phyloP scores from a whole-genome alignment of 2,797 vertebrate genomes.

The Cirrhinus molitorella region DNA sequence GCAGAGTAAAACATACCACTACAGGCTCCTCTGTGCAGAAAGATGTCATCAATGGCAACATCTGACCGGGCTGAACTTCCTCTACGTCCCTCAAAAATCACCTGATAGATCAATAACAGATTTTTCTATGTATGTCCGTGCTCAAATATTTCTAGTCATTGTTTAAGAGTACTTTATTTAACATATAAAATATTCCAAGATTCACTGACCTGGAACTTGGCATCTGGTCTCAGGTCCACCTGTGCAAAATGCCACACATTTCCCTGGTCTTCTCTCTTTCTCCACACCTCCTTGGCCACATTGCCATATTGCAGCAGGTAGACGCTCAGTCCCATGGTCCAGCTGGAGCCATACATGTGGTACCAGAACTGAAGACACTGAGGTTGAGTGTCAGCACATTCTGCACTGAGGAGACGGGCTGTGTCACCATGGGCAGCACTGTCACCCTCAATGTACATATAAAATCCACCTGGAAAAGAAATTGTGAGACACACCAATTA shows the following conservation, averaged over 20 bases:
- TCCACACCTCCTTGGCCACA: constrained; percentile 64
- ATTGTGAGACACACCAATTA: not conserved
- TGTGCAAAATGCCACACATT: constrained; percentile 75
- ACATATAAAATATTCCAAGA: too few relatives aligned
- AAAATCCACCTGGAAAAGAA: constrained; percentile 70
- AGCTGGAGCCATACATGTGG: constrained; percentile 78
- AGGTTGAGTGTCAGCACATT: constrained; percentile 70
- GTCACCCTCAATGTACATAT: constrained; percentile 77
- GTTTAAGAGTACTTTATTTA: too few relatives aligned
- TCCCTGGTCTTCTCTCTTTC: constrained; percentile 74
- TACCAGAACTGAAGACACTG: constrained; percentile 84
- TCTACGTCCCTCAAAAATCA: constrained; percentile 60
- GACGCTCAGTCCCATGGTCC: constrained; percentile 77
- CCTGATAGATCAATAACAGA: constrained; percentile 20
- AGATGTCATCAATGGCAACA: constrained; percentile 83
- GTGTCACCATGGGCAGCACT: constrained; percentile 68
- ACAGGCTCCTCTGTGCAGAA: constrained; percentile 73
- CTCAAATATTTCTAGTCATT: too few relatives aligned
- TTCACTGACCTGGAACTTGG: constrained; percentile 66
- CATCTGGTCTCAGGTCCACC: constrained; percentile 70
- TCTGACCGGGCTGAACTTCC: constrained; percentile 69
- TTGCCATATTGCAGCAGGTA: constrained; percentile 69
- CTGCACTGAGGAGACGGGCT: constrained; percentile 74
- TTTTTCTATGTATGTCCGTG: too few relatives aligned
- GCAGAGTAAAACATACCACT: constrained; percentile 65